Evolutionary conservation across 2,888 invertebrate species (phyloP), one percentile per base, ranked within the genome.

Genomic region (Podabrus alpinus): DNA sequence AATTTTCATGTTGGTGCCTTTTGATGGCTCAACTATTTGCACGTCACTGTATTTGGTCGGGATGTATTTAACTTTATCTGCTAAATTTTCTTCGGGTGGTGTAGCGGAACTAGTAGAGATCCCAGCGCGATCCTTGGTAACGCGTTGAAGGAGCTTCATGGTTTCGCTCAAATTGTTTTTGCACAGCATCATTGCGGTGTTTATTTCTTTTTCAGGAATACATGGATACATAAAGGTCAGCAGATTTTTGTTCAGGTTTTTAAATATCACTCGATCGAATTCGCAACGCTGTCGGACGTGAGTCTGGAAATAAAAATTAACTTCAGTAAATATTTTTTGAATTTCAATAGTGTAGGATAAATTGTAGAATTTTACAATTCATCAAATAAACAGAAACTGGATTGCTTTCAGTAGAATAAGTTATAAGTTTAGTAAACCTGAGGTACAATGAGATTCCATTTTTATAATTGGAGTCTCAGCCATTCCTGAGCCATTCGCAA

Each of bases 11-110:
- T 67, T 15, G 4, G 16, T 64, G 21, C 21, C 24, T 15, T 59
- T 59, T 16, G n/a, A 13, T 15, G 25, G 15, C 13, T 72, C 72
- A 3, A 72, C 72, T 61, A 72, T 75, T 61, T 75, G 71, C n/a
- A 75, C 75, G 13, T 75, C 75, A 9, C 19, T 68, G 24, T 75
- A 71, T 21, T 75, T 75, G 10, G 75, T 75, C 0, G 75, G 75
- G 24, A 75, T 75, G 24, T 75, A 75, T 4, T 25, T 69, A 3
- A 75, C 68, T 25, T 7, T 15, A 71, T 71, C 10, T 15, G 62
- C 7, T 45, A 45, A n/a, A n/a, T 9, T 45, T 45, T 45, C 45
- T 45, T 45, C 45, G 9, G 7, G 13, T n/a, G 59, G 64, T n/a
- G 10, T 9, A 16, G 13, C 0, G 9, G 16, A 10, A 16, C 16